phyloP scores from a whole-genome alignment of 1,140 invertebrate species.

The Manduca sexta region DNA sequence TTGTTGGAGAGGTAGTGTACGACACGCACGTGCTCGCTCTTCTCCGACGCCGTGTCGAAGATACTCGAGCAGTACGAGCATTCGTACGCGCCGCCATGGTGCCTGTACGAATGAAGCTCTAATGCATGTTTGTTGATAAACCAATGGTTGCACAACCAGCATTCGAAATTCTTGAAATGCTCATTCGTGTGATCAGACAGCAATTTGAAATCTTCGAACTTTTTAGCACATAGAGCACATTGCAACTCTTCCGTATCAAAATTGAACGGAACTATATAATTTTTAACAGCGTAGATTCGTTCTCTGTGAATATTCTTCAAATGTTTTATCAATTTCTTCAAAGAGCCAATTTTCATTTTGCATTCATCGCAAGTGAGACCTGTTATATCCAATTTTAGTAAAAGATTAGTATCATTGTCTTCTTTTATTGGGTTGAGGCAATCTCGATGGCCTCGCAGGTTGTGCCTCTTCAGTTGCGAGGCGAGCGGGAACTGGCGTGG shows the following conservation, averaged over 20 bases:
- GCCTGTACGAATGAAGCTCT: no score
- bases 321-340: slow-evolving; percentile 2
- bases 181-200: slow-evolving; percentile 20
- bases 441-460: neutral
- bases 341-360: slow-evolving; percentile 1
- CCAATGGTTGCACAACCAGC: slow-evolving; percentile 17
- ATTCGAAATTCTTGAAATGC: slow-evolving; percentile 25
- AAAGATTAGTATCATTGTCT: neutral
- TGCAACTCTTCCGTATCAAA: slow-evolving; percentile 7
- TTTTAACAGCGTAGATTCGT: neutral
- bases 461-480: slow-evolving; percentile 4
- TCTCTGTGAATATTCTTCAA: neutral
- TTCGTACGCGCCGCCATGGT: no score
- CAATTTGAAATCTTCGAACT: slow-evolving; percentile 11
- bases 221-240: slow-evolving; percentile 8
- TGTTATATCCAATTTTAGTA: slow-evolving; percentile 10
- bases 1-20: no score
- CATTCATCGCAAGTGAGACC: slow-evolving; percentile 12
- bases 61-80: no score
- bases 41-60: no score
- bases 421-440: neutral
- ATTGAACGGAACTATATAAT: slow-evolving; percentile 10
- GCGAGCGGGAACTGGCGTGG: neutral
- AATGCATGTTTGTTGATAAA: neutral
- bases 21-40: no score